Evolutionary conservation across 2,797 vertebrate genomes (phyloP), one percentile per base, ranked within the genome.

Genomic region (Sternarchorhynchus goeldii): DNA sequence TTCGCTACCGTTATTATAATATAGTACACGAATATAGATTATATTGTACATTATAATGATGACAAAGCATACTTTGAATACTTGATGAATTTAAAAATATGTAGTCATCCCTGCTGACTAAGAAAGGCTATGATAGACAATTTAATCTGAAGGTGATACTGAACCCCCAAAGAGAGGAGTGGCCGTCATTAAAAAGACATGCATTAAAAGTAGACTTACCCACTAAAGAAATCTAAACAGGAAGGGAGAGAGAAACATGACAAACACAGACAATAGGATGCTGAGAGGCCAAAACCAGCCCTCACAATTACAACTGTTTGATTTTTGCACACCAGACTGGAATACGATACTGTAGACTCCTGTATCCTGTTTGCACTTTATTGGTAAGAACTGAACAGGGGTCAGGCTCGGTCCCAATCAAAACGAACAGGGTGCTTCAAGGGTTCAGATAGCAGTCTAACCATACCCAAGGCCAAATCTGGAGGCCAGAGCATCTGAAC

Each of bases 261-360:
- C 31, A 70, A 60, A 6, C 62, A 77, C 62, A 72, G 82, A 70
- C 75, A 80, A 62, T 45, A 12, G 45, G 3, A 2, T 12, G 10
- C 12, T 50, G 45, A 50, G 12, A 50, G 3, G 45, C 45, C 45
- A 10, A 50, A 50, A 50, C 45, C 84, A 77, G 86, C 68, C 84
- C 73, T 78, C 73, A 78, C 75, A 8, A 20, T 18, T 3, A 18
- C 31, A 64, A 70, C 60, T 32, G 62, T 90, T 86, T 71, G 36
- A 86, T 90, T 89, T 85, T 80, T 68, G 0, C 77, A 78, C 78
- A 39, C 25, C 39, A n/a, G 82, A 82, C 87, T 85, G 72, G 69
- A 89, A 67, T 45, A 25, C 0, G 50, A 56, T 31, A 50, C 16
- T 57, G n/a, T 2, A 41, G 34, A 68, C 18, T 81, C 81, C 77